These are phyloP conservation scores for Protobothrops mucrosquamatus DNA, from an alignment of 2,113 vertebrate species.

Conservation along the genomic window DNA sequence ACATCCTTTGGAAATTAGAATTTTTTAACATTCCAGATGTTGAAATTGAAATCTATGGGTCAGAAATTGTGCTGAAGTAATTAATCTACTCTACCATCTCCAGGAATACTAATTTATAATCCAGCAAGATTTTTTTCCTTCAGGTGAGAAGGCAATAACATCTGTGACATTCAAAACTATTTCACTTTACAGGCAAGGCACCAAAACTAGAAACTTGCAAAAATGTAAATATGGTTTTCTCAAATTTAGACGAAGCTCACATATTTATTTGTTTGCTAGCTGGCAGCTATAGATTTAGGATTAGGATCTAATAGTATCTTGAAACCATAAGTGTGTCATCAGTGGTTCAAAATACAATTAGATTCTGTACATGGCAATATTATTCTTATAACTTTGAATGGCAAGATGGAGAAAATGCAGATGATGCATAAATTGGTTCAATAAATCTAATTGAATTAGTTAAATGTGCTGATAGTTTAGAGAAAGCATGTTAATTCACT, in stretches of 20 bases:
- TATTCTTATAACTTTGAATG: neutral
- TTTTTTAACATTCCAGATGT: neutral
- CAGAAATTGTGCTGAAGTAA: neutral
- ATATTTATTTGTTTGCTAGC: neutral
- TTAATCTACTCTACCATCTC: neutral
- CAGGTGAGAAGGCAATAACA: neutral
- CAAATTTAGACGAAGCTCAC: neutral
- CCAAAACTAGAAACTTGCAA: neutral
- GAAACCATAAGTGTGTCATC: neutral
- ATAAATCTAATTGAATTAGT: neutral
- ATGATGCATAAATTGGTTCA: neutral
- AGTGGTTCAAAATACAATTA: neutral
- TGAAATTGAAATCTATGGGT: neutral
- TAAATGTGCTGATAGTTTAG: neutral
- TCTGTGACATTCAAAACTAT: neutral
- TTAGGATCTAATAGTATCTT: neutral
- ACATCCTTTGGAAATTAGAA: neutral
- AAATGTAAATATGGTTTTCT: neutral
- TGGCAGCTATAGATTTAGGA: neutral
- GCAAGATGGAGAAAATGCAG: neutral
- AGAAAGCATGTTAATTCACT: neutral
- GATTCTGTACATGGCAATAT: neutral
- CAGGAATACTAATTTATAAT: neutral
- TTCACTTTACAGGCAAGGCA: neutral
- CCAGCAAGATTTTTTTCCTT: neutral